Evolutionary conservation across 2,113 vertebrate genomes (phyloP).

Genomic region (Acinonyx jubatus): DNA sequence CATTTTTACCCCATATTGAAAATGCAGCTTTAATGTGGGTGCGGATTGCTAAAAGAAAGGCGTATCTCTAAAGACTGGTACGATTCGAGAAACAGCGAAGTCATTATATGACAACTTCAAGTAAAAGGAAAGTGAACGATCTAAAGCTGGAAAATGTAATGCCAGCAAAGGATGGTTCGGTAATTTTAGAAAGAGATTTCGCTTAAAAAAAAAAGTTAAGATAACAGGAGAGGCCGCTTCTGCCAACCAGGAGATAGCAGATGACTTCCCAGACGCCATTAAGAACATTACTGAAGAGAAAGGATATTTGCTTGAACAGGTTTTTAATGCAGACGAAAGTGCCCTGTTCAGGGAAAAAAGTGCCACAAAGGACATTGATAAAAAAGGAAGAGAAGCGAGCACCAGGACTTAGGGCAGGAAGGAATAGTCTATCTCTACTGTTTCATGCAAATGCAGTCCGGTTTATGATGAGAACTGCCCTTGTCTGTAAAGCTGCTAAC

Average conservation of each 20-base stretch:
- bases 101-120: neutral
- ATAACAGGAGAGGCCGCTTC: neutral
- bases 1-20: neutral
- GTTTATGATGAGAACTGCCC: neutral
- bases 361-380: neutral
- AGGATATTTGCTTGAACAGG: neutral
- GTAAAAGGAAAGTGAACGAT: neutral
- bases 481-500: neutral
- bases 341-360: neutral
- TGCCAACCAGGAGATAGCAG: neutral
- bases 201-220: neutral
- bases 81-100: neutral
- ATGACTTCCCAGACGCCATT: neutral
- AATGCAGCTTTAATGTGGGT: neutral
- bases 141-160: neutral
- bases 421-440: neutral
- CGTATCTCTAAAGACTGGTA: neutral
- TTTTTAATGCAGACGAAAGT: neutral
- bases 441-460: neutral
- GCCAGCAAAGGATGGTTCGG: neutral
- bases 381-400: neutral
- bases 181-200: neutral
- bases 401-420: neutral
- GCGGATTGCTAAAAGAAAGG: neutral
- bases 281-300: neutral